phyloP scores from a whole-genome alignment of 2,113 vertebrate genomes.

The Python bivittatus region DNA sequence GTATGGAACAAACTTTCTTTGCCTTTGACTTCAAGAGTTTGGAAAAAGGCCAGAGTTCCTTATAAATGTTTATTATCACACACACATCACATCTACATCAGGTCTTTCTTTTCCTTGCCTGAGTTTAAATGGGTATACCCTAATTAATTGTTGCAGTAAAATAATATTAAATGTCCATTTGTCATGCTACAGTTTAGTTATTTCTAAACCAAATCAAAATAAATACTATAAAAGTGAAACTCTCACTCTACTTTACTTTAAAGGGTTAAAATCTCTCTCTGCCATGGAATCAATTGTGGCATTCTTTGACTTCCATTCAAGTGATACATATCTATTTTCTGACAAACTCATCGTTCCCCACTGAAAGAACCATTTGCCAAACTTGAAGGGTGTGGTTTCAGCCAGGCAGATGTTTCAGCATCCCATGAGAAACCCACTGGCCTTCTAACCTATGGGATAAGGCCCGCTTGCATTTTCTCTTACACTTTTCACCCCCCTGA shows the following conservation, averaged over 20 bases:
- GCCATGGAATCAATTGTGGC: background rate
- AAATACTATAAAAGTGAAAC: background rate
- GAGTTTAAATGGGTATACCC: background rate
- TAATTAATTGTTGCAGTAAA: background rate
- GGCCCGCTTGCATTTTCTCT: background rate
- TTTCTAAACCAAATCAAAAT: background rate
- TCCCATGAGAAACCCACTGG: conserved; percentile 6
- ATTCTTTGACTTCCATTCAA: conserved; percentile 14
- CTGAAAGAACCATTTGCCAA: conserved; percentile 3
- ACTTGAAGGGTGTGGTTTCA: conserved; percentile 1
- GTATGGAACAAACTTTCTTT: background rate
- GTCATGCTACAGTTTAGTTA: background rate
- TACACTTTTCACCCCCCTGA: background rate
- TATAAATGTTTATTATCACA: background rate
- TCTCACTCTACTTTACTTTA: conserved; percentile 7
- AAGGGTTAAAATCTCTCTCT: conserved; percentile 1
- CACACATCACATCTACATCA: background rate
- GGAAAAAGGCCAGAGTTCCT: background rate
- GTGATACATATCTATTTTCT: conserved; percentile 26
- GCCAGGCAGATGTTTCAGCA: conserved; percentile 10
- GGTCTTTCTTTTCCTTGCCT: background rate
- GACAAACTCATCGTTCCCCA: conserved; percentile 17
- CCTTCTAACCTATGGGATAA: conserved; percentile 36
- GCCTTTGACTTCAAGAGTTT: background rate
- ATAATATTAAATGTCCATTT: background rate